Evolutionary conservation across 92 coral and sea anemone species (phyloP).

Genomic region (Phenganax subtilis): DNA sequence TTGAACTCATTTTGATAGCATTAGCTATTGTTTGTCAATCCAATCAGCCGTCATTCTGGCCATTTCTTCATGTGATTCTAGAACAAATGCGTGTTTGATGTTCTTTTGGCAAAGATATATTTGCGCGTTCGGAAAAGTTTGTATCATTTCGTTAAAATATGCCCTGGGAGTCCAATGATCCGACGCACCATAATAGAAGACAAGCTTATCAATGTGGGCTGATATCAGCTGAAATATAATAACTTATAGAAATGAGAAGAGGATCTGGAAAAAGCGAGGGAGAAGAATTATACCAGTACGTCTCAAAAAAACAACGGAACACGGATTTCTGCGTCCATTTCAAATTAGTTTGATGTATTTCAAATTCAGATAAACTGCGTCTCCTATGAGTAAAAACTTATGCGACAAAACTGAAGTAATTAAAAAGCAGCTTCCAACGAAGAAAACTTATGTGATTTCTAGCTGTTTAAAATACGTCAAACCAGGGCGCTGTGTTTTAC

Average conservation of each 20-base stretch:
- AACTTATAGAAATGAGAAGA: neutral
- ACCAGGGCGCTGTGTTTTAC: no score
- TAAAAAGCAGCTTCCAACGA: no score
- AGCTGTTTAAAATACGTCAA: no score
- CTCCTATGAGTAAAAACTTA: neutral
- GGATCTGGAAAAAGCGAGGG: neutral
- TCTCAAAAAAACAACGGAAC: no score
- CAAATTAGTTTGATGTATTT: no score
- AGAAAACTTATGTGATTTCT: no score
- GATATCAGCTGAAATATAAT: slow-evolving; percentile 44
- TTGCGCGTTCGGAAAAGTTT: slow-evolving; percentile 78
- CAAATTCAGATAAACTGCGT: neutral
- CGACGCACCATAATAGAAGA: slow-evolving; percentile 84
- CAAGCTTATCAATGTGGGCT: slow-evolving; percentile 60
- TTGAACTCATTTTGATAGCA: neutral
- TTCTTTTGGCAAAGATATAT: slow-evolving; percentile 73
- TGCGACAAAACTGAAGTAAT: no score
- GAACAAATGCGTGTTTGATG: slow-evolving; percentile 83
- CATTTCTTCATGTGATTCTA: slow-evolving; percentile 72
- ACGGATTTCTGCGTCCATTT: no score
- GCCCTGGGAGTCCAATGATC: slow-evolving; percentile 90
- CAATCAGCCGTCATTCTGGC: slow-evolving; percentile 75
- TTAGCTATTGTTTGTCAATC: slow-evolving; percentile 44
- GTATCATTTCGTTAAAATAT: slow-evolving; percentile 67
- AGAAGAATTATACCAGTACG: neutral